Base-by-base conservation (phyloP, 2,888 invertebrate genomes). In the Anodontia alba region DNA sequence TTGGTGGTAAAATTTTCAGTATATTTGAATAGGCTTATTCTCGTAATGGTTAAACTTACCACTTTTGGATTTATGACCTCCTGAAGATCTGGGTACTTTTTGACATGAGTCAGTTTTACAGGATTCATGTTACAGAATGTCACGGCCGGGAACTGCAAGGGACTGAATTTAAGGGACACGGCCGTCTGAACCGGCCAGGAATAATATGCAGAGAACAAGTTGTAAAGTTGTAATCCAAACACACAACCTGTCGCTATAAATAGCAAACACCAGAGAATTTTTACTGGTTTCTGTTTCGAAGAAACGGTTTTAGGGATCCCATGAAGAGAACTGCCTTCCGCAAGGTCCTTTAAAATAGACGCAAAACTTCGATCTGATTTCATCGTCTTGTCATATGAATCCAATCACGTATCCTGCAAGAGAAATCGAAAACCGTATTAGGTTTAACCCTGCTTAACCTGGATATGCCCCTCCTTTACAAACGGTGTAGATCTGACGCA, bases 111-210 rank as follows among this genome's bases (percentile, higher is more conserved):
- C 69, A 54, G 51, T 43, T 80, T 81, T 0, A 90, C 77, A 0
- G 91, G 84, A 43, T 91, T 91, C 75, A 90, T 89, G 73, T 90
- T 91, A 73, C 91, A 91, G 29, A 91, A 73, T 0, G 91, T 87
- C 1, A 91, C 74, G 0, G 89, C 88, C 1, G 91, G 91, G 67
- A 88, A 91, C n/a, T 57, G 69, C 8, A 90, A 76, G 17, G 73
- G 70, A 62, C 78, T 80, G 73, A 90, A 91, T 20, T 86, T 81
- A 23, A 91, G 68, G 0, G 78, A 75, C 1, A 91, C 86, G 0
- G 78, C 70, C 0, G 90, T 87, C 62, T 88, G 79, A 2, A 84
- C 80, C 0, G 88, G 87, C 43, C 80, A 87, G 0, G 81, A 76
- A 23, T 86, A 81, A 57, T 81, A 91, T 8, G 73, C 80, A 26